Percentiles rank a stretch among this genome's conserved stretches.
phyloP scores from a whole-genome alignment of 2,113 vertebrate genomes.

The Pelecanoides urinatrix region DNA sequence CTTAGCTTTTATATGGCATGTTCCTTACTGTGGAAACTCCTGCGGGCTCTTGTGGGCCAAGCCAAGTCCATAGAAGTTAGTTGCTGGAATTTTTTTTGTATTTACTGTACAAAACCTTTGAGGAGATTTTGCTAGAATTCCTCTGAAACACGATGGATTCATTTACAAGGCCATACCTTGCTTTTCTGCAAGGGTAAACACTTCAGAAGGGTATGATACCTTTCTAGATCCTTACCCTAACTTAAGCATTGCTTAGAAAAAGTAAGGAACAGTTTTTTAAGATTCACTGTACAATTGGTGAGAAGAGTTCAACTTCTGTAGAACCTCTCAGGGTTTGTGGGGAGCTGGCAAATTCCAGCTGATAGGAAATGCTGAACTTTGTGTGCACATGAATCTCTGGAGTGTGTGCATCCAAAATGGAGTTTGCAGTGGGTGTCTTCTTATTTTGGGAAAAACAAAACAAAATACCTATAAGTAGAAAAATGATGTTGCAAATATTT shows the following conservation, averaged over 20 bases:
- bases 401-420: not conserved
- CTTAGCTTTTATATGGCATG: not conserved
- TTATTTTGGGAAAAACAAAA: not conserved
- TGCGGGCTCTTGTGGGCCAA: not conserved
- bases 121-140: not conserved
- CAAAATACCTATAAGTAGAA: not conserved
- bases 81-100: not conserved
- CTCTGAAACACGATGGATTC: not conserved
- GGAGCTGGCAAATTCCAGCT: not conserved
- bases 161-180: not conserved
- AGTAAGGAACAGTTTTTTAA: not conserved
- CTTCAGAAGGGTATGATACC: not conserved
- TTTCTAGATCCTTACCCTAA: not conserved
- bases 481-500: not conserved
- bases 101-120: not conserved
- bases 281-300: not conserved
- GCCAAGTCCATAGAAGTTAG: not conserved
- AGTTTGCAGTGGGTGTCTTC: not conserved
- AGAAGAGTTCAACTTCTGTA: not conserved
- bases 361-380: not conserved
- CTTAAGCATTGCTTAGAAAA: not conserved
- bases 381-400: not conserved
- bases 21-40: not conserved
- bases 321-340: not conserved
- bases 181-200: not conserved